Evolutionary conservation across 2,888 invertebrate species (phyloP).

Genomic region (Diaperis boleti): DNA sequence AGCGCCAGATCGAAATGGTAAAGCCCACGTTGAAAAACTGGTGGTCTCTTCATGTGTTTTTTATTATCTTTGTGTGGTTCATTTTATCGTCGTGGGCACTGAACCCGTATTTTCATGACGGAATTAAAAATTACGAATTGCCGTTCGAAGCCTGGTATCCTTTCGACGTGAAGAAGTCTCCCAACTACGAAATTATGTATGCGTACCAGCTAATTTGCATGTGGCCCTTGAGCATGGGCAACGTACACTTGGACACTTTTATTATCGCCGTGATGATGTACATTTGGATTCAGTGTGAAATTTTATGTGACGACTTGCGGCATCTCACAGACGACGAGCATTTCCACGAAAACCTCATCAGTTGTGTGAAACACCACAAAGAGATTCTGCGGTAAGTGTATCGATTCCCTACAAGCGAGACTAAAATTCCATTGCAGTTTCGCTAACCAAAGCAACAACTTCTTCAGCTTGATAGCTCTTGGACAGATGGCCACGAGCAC

Average conservation of each 20-base stretch:
- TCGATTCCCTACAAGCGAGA: neutral
- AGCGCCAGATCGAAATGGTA: slow-evolving; percentile 23
- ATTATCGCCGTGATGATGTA: slow-evolving; percentile 13
- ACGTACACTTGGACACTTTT: slow-evolving; percentile 7
- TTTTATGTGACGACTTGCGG: slow-evolving; percentile 24
- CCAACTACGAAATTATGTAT: slow-evolving; percentile 38
- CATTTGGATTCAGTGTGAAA: slow-evolving; percentile 13
- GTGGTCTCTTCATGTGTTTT: neutral
- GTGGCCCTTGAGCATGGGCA: neutral
- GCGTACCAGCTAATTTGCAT: slow-evolving; percentile 25
- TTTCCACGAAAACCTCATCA: slow-evolving; percentile 6
- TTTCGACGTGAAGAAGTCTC: slow-evolving; percentile 17
- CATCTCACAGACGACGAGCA: slow-evolving; percentile 3
- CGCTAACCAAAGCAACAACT: slow-evolving; percentile 7
- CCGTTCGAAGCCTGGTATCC: slow-evolving; percentile 36
- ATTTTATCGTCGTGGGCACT: slow-evolving; percentile 4
- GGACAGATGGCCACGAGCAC: slow-evolving; percentile 20
- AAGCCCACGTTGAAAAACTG: slow-evolving; percentile 31
- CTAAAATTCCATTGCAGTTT: slow-evolving; percentile 12
- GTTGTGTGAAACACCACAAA: slow-evolving; percentile 25
- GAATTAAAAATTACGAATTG: neutral
- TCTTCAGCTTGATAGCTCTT: slow-evolving; percentile 7
- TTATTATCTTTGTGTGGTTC: neutral
- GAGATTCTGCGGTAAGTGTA: slow-evolving; percentile 17
- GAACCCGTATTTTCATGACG: neutral